Percentiles rank a stretch among this genome's conserved stretches.
Evolutionary conservation across 2,113 vertebrate species (phyloP).

Genomic region (Isichthys henryi): DNA sequence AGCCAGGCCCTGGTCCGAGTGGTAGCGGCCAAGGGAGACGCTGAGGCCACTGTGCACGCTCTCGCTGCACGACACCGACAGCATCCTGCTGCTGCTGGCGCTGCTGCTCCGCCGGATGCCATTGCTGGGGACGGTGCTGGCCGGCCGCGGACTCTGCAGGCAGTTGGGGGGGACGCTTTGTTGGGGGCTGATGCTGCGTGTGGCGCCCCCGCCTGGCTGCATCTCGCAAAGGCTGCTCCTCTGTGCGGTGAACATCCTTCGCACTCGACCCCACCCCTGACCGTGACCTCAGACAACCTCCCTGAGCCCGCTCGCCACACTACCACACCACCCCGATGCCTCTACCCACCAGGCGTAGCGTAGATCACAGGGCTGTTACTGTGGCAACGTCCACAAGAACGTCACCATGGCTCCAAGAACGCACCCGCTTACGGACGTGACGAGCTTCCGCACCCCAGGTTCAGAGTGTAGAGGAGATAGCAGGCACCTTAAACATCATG

Average conservation of each 20-base stretch:
- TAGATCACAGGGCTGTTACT: neutral
- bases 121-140: constrained; percentile 31
- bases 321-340: neutral
- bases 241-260: constrained; percentile 48
- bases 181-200: constrained; percentile 31
- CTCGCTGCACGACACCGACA: constrained; percentile 84
- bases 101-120: constrained; percentile 50
- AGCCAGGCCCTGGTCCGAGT: constrained; percentile 74
- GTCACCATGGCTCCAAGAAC: constrained; percentile 40
- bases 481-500: constrained; percentile 37
- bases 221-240: constrained; percentile 39
- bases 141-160: constrained; percentile 49
- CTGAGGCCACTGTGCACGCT: constrained; percentile 72
- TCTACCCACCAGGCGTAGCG: constrained; percentile 2
- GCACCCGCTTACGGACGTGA: constrained; percentile 21
- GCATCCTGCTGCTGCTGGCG: constrained; percentile 61
- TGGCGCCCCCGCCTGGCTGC: constrained; percentile 28
- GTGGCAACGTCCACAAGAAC: constrained; percentile 15
- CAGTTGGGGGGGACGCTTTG: constrained; percentile 40
- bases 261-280: neutral
- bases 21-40: constrained; percentile 57
- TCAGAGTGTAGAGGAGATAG: constrained; percentile 26
- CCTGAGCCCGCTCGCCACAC: neutral
- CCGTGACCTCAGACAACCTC: neutral
- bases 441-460: constrained; percentile 22